Evolutionary conservation across 2,113 vertebrate genomes (phyloP).

Genomic region (Chloropsis cyanopogon): DNA sequence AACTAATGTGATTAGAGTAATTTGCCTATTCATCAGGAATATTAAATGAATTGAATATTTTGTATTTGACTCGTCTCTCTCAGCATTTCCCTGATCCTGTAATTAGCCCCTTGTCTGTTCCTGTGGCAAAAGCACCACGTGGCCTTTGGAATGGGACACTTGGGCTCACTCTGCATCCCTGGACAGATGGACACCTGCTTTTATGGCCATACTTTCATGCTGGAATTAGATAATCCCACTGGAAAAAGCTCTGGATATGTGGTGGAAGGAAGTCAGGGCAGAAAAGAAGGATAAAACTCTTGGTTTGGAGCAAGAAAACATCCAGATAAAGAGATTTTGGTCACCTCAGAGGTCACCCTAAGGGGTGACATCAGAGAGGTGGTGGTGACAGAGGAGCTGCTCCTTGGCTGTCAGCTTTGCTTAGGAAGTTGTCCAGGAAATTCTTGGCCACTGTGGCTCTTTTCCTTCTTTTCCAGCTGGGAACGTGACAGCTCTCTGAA

Average conservation of each 20-base stretch:
- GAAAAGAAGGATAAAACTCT: not conserved
- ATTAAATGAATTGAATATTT: slow-evolving; percentile 78
- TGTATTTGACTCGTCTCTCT: slow-evolving; percentile 67
- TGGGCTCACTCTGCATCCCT: not conserved
- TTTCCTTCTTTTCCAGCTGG: not conserved
- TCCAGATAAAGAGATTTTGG: not conserved
- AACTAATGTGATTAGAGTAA: slow-evolving; percentile 79
- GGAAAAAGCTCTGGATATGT: not conserved
- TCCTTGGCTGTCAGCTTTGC: not conserved
- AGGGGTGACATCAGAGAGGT: not conserved
- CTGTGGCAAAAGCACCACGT: not conserved
- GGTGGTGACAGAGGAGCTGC: not conserved
- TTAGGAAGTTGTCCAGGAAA: not conserved
- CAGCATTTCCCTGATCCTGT: slow-evolving; percentile 66
- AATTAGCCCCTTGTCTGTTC: slow-evolving; percentile 57
- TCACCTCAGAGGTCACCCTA: not conserved
- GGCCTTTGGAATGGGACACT: not conserved
- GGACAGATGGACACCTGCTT: not conserved
- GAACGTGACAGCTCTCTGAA: not conserved
- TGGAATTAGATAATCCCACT: not conserved
- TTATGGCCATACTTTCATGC: fast-evolving
- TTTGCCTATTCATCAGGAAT: slow-evolving; percentile 76
- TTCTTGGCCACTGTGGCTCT: not conserved
- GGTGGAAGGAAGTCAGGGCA: not conserved
- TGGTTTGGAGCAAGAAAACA: not conserved